phyloP scores from a whole-genome alignment of 2,113 vertebrate species.

The Crocuta crocuta region DNA sequence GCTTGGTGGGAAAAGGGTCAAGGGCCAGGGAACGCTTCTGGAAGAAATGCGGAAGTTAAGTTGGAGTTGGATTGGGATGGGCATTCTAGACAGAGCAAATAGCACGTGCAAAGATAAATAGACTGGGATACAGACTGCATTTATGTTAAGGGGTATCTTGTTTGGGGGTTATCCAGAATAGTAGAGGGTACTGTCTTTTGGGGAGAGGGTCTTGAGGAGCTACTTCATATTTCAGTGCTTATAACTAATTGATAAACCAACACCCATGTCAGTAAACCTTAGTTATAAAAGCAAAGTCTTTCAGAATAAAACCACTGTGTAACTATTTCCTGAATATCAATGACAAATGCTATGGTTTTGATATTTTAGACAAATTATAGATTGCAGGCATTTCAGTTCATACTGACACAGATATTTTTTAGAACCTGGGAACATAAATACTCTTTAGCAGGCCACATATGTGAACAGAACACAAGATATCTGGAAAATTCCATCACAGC shows the following conservation, averaged over 20 bases:
- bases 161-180: not conserved
- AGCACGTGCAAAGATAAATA: not conserved
- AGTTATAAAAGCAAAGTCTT: not conserved
- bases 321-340: not conserved
- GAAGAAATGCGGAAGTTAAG: not conserved
- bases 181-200: not conserved
- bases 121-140: not conserved
- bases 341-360: not conserved
- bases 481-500: not conserved
- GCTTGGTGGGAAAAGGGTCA: not conserved
- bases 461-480: not conserved
- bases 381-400: not conserved
- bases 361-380: not conserved
- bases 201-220: not conserved
- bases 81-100: not conserved
- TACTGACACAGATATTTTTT: not conserved
- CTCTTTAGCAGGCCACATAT: not conserved
- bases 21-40: not conserved
- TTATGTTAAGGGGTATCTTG: not conserved
- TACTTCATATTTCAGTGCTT: not conserved
- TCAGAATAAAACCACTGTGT: not conserved
- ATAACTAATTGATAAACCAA: not conserved
- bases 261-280: not conserved
- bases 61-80: not conserved
- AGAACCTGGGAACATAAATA: not conserved